Evolutionary conservation across 2,113 vertebrate species (phyloP), one percentile per base, ranked within the genome.

Genomic region (Heterotilapia buettikoferi): DNA sequence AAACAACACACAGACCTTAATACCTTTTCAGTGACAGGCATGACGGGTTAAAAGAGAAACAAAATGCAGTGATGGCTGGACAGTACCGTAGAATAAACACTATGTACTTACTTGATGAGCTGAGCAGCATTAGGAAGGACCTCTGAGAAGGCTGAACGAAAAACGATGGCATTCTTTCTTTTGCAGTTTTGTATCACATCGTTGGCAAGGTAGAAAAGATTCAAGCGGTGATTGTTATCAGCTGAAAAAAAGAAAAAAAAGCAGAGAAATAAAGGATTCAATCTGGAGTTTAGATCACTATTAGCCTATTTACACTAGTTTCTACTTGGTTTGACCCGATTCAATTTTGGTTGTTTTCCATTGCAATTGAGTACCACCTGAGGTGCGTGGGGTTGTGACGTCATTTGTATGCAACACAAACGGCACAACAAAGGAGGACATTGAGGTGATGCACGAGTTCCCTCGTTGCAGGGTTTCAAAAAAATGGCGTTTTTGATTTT

Each of bases 131-230:
- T 97, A 0, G 98, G 98, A 6, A 99, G 97, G 63, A 98, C 97
- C 5, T 99, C 99, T 1, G 98, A 98, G 10, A 99, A 99, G 1
- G 98, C 92, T 7, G 97, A 94, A 1, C 99, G 97, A 83, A 98
- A 99, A n/a, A 97, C 96, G 2, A 99, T 97, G 2, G 99, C 98
- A 0, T 99, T 99, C 91, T 97, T 99, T 76, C 99, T 97, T 90
- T 99, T 99, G 96, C 98, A 99, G 96, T 99, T 99, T 95, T 99
- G 99, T 83, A 99, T 99, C 89, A 99, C 98, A 33, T 99, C 99
- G 2, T 99, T 99, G 91, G 99, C 98, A 88, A 99, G 90, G 94
- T 98, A 99, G 92, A 99, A 99, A 26, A 99, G 98, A 95, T 99
- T 99, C 94, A 99, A 94, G 7, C 98, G 97, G 85, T 99, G 99